Percentiles rank a stretch among this genome's conserved stretches.
phyloP scores from a whole-genome alignment of 2,797 vertebrate species.

The Pempheris klunzingeri region DNA sequence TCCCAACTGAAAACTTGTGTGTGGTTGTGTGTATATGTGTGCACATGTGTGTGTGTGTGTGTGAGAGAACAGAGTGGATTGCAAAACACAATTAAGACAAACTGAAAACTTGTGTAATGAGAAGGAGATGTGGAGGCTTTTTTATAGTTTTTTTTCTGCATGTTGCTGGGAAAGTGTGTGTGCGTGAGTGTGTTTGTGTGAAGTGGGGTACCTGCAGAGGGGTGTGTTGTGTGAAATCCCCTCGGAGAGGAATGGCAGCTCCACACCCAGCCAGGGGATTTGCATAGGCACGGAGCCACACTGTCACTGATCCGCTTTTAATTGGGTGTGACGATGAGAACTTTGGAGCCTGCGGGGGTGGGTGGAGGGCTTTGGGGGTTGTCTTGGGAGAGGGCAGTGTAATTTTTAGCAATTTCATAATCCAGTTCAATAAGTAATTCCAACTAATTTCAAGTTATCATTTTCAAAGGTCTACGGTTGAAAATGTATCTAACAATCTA shows the following conservation, averaged over 20 bases:
- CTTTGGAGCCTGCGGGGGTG: slow-evolving; percentile 51
- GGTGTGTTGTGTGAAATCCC: slow-evolving; percentile 78
- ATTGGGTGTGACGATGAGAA: slow-evolving; percentile 81
- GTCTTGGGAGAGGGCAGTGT: neutral
- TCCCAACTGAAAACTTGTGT: slow-evolving; percentile 54
- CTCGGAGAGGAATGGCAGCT: slow-evolving; percentile 60
- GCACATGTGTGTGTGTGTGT: neutral
- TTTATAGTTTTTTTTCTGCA: slow-evolving; percentile 14
- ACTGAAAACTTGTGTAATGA: slow-evolving; percentile 22
- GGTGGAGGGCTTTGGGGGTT: neutral
- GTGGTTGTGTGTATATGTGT: neutral
- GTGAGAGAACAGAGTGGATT: neutral
- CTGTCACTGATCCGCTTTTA: slow-evolving; percentile 81
- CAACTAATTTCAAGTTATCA: neutral
- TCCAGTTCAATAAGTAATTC: slow-evolving; percentile 29
- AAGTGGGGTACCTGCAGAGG: slow-evolving; percentile 28
- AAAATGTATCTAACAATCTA: neutral
- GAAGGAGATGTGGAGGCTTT: slow-evolving; percentile 3
- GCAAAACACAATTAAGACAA: slow-evolving; percentile 7
- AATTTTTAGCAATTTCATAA: slow-evolving; percentile 43
- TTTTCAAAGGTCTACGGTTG: slow-evolving; percentile 20
- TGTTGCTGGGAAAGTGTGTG: slow-evolving; percentile 21
- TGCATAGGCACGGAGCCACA: slow-evolving; percentile 80
- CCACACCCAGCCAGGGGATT: slow-evolving; percentile 76
- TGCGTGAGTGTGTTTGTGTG: slow-evolving; percentile 24